Evolutionary conservation across 2,797 vertebrate genomes (phyloP).

Genomic region (Darevskia nairensis): DNA sequence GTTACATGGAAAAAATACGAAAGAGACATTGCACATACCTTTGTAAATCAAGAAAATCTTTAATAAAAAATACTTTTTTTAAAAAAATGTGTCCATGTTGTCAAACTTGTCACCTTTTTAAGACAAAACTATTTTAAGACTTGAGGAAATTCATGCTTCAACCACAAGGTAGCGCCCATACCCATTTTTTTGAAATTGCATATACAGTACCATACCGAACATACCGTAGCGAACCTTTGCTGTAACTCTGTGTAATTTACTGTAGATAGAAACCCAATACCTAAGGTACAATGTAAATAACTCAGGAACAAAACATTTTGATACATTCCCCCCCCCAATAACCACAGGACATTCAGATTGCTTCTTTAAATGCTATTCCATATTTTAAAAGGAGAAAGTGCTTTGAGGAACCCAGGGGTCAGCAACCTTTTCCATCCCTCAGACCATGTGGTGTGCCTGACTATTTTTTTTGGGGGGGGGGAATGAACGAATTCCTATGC

Average conservation of each 20-base stretch:
- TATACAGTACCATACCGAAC: not conserved
- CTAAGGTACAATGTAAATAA: not conserved
- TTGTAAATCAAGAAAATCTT: too few species aligned
- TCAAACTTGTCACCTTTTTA: not conserved
- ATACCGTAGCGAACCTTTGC: not conserved
- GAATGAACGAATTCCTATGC: too few species aligned
- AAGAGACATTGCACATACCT: too few species aligned
- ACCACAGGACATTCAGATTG: not conserved
- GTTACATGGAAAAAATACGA: too few species aligned
- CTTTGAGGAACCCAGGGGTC: too few species aligned
- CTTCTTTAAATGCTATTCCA: not conserved
- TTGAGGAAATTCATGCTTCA: not conserved
- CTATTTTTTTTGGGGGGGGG: too few species aligned
- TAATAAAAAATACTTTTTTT: too few species aligned
- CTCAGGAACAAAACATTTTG: not conserved
- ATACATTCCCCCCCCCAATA: not conserved
- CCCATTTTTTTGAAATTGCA: not conserved
- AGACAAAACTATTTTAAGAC: not conserved
- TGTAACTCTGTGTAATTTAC: not conserved
- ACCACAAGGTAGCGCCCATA: constrained; percentile 5
- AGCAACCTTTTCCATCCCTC: too few species aligned
- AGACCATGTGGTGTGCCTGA: too few species aligned
- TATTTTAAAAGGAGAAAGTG: too few species aligned
- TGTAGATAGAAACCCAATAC: not conserved
- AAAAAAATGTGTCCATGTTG: not conserved